Conservation (phyloP, 2,113 vertebrate species). For the Cebus imitator region DNA sequence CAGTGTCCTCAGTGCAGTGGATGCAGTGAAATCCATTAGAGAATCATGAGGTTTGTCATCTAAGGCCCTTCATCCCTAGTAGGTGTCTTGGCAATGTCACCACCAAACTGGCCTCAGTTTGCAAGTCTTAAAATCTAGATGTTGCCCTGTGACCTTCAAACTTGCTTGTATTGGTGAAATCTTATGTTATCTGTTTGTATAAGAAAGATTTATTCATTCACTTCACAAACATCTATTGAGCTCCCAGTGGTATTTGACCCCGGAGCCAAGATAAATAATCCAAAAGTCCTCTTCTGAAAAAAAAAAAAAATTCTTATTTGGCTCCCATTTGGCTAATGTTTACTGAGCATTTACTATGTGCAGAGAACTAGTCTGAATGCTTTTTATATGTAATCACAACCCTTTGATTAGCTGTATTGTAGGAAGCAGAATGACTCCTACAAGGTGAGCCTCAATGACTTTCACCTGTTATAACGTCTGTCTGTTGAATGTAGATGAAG, state of each 20-base stretch:
- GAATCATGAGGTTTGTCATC: background rate
- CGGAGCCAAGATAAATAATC: slow-evolving; percentile 41
- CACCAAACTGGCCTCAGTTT: background rate
- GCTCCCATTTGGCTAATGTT: slow-evolving; percentile 3
- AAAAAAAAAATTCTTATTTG: background rate
- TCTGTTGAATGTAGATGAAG: background rate
- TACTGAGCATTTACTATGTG: slow-evolving; percentile 10
- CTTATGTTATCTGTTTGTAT: background rate
- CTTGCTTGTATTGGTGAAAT: background rate
- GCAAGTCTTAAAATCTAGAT: background rate
- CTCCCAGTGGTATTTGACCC: background rate
- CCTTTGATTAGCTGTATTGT: background rate
- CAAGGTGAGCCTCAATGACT: background rate
- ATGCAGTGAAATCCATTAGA: background rate
- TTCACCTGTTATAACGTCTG: background rate
- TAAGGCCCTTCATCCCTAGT: background rate
- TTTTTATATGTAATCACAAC: background rate
- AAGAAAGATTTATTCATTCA: background rate
- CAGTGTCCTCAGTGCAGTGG: background rate
- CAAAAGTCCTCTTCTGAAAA: slow-evolving; percentile 3
- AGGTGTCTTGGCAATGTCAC: background rate
- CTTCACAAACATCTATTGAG: background rate
- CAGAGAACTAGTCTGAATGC: background rate
- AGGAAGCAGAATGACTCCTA: background rate
- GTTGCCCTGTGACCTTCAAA: background rate